Percentiles rank a stretch among this genome's conserved stretches.
phyloP scores from a whole-genome alignment of 2,888 invertebrate genomes.

The Oscheius sp. region DNA sequence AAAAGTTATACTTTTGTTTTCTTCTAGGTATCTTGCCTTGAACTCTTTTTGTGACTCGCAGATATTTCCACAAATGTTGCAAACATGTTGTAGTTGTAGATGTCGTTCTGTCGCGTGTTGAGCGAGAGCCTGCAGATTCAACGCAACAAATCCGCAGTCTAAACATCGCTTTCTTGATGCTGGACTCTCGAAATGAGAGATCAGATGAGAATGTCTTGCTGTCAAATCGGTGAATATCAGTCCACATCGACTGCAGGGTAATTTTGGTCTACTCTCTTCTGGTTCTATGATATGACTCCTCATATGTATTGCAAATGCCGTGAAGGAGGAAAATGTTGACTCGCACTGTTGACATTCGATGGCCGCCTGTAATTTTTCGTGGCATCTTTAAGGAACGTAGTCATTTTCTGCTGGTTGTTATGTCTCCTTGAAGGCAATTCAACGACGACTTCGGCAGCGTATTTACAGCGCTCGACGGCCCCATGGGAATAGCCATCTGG shows the following conservation, averaged over 20 bases:
- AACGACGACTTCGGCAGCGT: constrained; percentile 11
- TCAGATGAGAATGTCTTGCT: constrained; percentile 39
- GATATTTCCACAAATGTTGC: constrained; percentile 32
- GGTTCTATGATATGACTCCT: constrained; percentile 32
- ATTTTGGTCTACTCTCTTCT: neutral
- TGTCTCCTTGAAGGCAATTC: constrained; percentile 6
- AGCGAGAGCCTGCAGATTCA: neutral
- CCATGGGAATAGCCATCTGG: constrained; percentile 24
- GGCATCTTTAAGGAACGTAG: constrained; percentile 2
- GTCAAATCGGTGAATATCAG: constrained; percentile 9
- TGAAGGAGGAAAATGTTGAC: constrained; percentile 37
- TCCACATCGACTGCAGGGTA: constrained; percentile 16
- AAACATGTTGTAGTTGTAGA: constrained; percentile 33
- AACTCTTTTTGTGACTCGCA: constrained; percentile 39
- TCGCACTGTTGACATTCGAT: constrained; percentile 49
- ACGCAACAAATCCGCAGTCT: constrained; percentile 33
- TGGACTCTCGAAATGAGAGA: constrained; percentile 40
- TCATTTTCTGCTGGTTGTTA: neutral
- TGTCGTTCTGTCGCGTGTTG: constrained; percentile 39
- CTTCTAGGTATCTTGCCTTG: constrained; percentile 28
- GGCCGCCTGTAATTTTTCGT: neutral
- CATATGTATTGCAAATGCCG: constrained; percentile 46
- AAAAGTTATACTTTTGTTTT: neutral
- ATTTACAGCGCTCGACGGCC: constrained; percentile 12
- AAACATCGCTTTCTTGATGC: constrained; percentile 33